These are phyloP conservation scores for Cydia amplana DNA, from an alignment of 1,140 invertebrate species.

Conservation along the genomic window DNA sequence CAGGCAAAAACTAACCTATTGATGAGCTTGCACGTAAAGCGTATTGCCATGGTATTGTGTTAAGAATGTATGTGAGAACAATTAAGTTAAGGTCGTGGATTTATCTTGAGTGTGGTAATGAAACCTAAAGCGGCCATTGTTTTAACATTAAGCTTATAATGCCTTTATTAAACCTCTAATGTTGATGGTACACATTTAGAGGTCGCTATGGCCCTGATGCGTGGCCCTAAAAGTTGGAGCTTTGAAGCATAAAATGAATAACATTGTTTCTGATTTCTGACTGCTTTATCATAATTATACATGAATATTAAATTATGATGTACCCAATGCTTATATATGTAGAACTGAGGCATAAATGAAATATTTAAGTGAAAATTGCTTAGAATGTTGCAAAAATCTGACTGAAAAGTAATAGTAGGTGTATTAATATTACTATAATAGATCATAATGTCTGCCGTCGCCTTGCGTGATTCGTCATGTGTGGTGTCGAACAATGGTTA, in stretches of 20 bases:
- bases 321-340: too few species aligned
- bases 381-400: neutral
- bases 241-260: neutral
- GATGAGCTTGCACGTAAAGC: conserved; percentile 19
- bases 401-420: neutral
- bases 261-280: too few species aligned
- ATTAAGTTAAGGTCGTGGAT: conserved; percentile 29
- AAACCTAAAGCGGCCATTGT: conserved; percentile 23
- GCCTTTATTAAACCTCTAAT: neutral
- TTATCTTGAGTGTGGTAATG: conserved; percentile 22
- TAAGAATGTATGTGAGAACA: conserved; percentile 24
- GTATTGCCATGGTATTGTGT: conserved; percentile 32
- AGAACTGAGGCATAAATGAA: too few species aligned
- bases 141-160: neutral
- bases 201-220: neutral
- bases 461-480: conserved; percentile 23
- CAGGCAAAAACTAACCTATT: conserved; percentile 32
- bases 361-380: too few species aligned
- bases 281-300: too few species aligned
- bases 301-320: too few species aligned
- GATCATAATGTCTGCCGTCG: neutral
- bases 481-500: conserved; percentile 31
- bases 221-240: neutral
- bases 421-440: neutral
- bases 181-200: neutral